Base-by-base conservation (phyloP, 1,140 invertebrate species). In the Pseudomyrmex dendroicus region DNA sequence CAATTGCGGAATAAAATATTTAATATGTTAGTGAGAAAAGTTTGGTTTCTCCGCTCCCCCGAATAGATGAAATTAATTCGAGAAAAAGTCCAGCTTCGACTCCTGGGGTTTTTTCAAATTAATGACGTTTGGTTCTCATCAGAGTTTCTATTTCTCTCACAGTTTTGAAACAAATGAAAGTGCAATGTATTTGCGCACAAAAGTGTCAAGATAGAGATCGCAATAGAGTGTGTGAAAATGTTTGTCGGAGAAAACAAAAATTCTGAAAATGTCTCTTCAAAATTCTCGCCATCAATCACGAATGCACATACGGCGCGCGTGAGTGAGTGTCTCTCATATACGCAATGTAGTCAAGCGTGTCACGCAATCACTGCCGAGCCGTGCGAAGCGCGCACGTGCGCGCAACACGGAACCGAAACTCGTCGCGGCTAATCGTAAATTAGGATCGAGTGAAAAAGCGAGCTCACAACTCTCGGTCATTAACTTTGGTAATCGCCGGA, bases 361-460 rank as follows among this genome's bases (percentile, higher is more conserved):
- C 93, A 94, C 92, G 93, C 93, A 94, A 94, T 93, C 93, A 94
- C 89, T 91, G 91, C 72, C 82, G n/a, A 91, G 72, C 86, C 90
- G 91, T 93, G 92, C 89, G 92, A 94, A 93, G 87, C 52, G 73
- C 77, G 82, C 92, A 94, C 91, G 90, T 93, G 92, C 76, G 86
- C 88, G 80, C 86, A 56, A 84, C 25, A 35, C 74, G 59, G 66
- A 87, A 82, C 73, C 67, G 82, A 87, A 74, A 35, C 12, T 57
- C 15, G 52, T 50, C 56, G 20, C 48, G n/a, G 56, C 25, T 63
- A 83, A 83, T 74, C 66, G 67, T 68, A 50, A 86, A 86, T 73
- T 85, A 68, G 72, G 70, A 77, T 88, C 83, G 35, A 52, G 52
- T 83, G 20, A 72, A 61, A 50, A 77, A 50, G 25, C 20, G n/a